Conservation (phyloP, 2,797 vertebrate genomes). For the Synanceia verrucosa region DNA sequence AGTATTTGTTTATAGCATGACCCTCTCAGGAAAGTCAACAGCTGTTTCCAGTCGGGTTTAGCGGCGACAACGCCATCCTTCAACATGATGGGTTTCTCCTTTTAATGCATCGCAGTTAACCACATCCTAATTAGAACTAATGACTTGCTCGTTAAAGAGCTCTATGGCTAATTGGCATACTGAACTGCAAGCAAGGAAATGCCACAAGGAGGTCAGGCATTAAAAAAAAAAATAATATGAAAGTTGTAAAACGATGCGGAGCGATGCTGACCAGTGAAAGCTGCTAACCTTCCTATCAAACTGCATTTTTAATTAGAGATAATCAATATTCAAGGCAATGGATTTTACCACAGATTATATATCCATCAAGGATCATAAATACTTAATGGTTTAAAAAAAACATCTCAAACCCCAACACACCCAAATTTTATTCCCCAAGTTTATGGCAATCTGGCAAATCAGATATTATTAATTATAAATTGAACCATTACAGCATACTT, state of each 20-base stretch:
- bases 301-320: constrained; percentile 94
- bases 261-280: constrained; percentile 62
- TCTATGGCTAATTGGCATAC: constrained; percentile 85
- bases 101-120: constrained; percentile 91
- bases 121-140: constrained; percentile 93
- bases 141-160: constrained; percentile 87
- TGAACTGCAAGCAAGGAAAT: constrained; percentile 66
- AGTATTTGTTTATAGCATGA: constrained; percentile 72
- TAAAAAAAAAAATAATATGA: constrained; percentile 25
- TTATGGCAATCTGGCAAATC: constrained; percentile 97
- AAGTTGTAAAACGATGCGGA: constrained; percentile 59
- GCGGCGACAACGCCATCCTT: constrained; percentile 64
- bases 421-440: constrained; percentile 83
- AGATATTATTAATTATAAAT: constrained; percentile 94
- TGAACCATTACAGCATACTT: constrained; percentile 74
- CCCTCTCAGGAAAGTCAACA: constrained; percentile 74
- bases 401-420: constrained; percentile 79
- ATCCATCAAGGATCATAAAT: constrained; percentile 94
- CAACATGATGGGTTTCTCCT: constrained; percentile 75
- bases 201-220: constrained; percentile 54
- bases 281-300: constrained; percentile 78
- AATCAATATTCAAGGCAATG: constrained; percentile 94
- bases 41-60: constrained; percentile 75
- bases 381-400: constrained; percentile 86
- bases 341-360: constrained; percentile 86